Evolutionary conservation across 2,113 vertebrate genomes (phyloP).

Genomic region (Taxidea taxus): DNA sequence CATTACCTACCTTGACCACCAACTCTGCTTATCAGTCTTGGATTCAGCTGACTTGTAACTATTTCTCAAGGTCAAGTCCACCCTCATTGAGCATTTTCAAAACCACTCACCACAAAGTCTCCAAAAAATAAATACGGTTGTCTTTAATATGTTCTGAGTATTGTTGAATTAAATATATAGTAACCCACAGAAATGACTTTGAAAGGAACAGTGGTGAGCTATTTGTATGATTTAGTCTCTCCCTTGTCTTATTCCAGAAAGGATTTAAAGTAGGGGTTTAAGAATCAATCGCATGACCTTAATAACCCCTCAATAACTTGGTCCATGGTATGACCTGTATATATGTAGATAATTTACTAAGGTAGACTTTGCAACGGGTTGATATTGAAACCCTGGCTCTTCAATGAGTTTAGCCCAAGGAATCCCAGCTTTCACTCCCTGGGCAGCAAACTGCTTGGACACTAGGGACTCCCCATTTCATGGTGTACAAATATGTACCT

Average conservation of each 20-base stretch:
- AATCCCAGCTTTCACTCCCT: not conserved
- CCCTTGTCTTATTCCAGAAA: slow-evolving; percentile 6
- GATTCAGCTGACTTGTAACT: not conserved
- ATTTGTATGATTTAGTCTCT: not conserved
- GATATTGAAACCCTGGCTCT: not conserved
- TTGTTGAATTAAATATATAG: not conserved
- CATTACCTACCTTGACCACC: not conserved
- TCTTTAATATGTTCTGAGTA: not conserved
- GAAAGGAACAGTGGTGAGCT: not conserved
- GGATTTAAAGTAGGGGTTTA: not conserved
- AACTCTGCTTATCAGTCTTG: not conserved
- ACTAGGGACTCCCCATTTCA: not conserved
- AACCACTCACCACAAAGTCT: not conserved
- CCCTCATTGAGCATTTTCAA: not conserved
- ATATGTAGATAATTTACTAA: not conserved
- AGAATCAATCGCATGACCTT: not conserved
- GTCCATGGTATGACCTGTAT: not conserved
- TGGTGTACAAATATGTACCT: not conserved
- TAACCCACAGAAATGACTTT: not conserved
- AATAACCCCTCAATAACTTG: not conserved
- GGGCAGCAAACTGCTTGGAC: not conserved
- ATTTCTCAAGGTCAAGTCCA: not conserved
- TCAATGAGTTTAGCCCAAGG: not conserved
- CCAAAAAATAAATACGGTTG: not conserved
- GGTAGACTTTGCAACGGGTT: not conserved